Evolutionary conservation across 2,797 vertebrate species (phyloP), one percentile per base, ranked within the genome.

Genomic region (Fistularia commersonii): DNA sequence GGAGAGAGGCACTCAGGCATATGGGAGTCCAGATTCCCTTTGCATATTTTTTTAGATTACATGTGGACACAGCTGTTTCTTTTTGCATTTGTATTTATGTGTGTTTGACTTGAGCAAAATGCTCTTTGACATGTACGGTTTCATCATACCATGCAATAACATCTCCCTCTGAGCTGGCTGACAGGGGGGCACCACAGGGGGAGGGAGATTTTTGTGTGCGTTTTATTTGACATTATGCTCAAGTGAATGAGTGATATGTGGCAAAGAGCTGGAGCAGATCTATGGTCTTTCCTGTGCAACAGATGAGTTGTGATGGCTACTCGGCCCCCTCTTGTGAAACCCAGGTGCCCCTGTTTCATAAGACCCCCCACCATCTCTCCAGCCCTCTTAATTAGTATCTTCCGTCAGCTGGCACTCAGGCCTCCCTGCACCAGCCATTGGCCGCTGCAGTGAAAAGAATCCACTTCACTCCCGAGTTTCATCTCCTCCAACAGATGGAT

Each of bases 311-410:
- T 67, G 80, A 85, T 74, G 76, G 76, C 64, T 78, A 63, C 71
- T 63, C 31, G 57, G 81, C 78, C 80, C 69, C 77, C 76, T 81
- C 74, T 58, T 60, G 72, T 70, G 84, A 84, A 86, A 80, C 79
- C 83, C 81, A 81, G 83, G 82, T 83, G 83, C 76, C 81, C 70
- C 68, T 81, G 76, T 88, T 87, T 83, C 74, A 81, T 82, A 71
- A 80, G 76, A 62, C 75, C 39, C 78, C 79, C 82, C 69, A 52
- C 79, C 31, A 77, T 64, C 75, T 78, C 80, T 72, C 56, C 75
- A 77, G 63, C 69, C 77, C 76, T 85, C 81, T 79, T 86, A 87
- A 87, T 86, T 87, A 87, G 77, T 15, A 6, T 64, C 72, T 84
- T 78, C 81, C 59, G 50, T 87, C 82, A 80, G 78, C 82, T 85